Conservation (phyloP, 2,797 vertebrate species). For the Arrhamphus sclerolepis region DNA sequence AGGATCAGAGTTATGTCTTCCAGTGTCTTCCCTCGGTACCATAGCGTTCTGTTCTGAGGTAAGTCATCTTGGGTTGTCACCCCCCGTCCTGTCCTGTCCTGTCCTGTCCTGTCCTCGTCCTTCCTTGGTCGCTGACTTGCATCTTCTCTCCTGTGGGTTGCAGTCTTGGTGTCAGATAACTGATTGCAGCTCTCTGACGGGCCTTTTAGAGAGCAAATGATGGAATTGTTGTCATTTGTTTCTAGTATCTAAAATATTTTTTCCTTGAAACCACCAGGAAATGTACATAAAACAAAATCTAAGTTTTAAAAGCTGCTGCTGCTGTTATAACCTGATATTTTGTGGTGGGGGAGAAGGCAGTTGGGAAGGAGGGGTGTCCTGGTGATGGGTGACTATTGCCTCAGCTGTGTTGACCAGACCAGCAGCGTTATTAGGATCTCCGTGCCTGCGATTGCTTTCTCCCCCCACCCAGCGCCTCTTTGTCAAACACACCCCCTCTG, state of each 20-base stretch:
- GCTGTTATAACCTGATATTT: too few species aligned
- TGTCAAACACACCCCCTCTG: constrained; percentile 60
- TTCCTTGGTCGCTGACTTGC: constrained; percentile 42
- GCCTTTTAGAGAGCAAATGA: too few species aligned
- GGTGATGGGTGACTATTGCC: constrained; percentile 45
- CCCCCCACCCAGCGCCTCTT: constrained; percentile 42
- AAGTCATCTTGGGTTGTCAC: constrained; percentile 41
- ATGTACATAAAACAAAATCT: too few species aligned
- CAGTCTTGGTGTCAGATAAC: constrained; percentile 39
- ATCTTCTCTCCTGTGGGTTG: constrained; percentile 27
- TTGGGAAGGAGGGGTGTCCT: constrained; percentile 1
- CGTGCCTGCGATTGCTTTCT: constrained; percentile 55
- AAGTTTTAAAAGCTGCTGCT: too few species aligned
- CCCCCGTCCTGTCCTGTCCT: constrained; percentile 12
- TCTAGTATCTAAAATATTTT: too few species aligned
- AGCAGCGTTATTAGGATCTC: constrained; percentile 66
- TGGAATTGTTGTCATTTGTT: too few species aligned
- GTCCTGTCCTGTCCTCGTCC: too few species aligned
- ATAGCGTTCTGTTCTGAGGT: constrained; percentile 41
- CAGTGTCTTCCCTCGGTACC: neutral
- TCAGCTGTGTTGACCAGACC: constrained; percentile 81
- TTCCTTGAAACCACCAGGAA: too few species aligned
- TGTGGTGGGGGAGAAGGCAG: too few species aligned
- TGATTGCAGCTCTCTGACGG: constrained; percentile 5
- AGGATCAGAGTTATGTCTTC: constrained; percentile 11